These are phyloP conservation scores for Parochlus steinenii DNA, from an alignment of 2,888 invertebrate genomes.

Conservation along the genomic window DNA sequence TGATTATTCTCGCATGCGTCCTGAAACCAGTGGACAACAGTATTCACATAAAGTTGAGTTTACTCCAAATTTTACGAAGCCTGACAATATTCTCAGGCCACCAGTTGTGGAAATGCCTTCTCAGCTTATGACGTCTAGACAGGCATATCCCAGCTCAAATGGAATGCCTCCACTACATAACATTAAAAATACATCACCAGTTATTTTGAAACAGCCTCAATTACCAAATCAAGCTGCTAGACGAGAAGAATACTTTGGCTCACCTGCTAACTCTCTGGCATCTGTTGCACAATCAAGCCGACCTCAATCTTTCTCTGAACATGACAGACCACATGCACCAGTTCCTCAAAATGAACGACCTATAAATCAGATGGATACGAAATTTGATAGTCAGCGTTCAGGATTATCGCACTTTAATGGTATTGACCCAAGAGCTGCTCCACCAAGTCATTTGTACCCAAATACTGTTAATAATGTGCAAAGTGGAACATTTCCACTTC, in stretches of 20 bases:
- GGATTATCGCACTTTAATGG: too few relatives aligned
- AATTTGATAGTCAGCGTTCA: too few relatives aligned
- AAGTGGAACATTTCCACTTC: not conserved
- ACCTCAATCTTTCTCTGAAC: not conserved
- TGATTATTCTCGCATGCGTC: slow-evolving; percentile 26
- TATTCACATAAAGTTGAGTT: slow-evolving; percentile 47
- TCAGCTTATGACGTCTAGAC: slow-evolving; percentile 14
- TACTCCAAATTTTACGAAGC: slow-evolving; percentile 46
- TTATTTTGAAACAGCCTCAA: not conserved
- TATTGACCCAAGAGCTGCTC: too few relatives aligned
- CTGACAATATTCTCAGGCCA: too few relatives aligned
- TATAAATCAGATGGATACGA: too few relatives aligned
- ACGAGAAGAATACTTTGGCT: too few relatives aligned
- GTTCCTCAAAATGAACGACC: too few relatives aligned
- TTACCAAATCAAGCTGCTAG: too few relatives aligned
- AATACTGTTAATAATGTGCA: not conserved
- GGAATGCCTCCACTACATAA: not conserved
- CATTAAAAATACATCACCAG: too few relatives aligned
- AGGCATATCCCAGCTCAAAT: not conserved
- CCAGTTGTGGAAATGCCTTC: slow-evolving; percentile 10
- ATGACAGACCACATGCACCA: slow-evolving; percentile 5
- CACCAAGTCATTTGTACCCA: too few relatives aligned
- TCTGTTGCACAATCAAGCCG: not conserved
- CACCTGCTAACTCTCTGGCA: not conserved
- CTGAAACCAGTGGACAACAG: slow-evolving; percentile 7